phyloP scores from a whole-genome alignment of 2,888 invertebrate species.

The Temnothorax ravouxi region DNA sequence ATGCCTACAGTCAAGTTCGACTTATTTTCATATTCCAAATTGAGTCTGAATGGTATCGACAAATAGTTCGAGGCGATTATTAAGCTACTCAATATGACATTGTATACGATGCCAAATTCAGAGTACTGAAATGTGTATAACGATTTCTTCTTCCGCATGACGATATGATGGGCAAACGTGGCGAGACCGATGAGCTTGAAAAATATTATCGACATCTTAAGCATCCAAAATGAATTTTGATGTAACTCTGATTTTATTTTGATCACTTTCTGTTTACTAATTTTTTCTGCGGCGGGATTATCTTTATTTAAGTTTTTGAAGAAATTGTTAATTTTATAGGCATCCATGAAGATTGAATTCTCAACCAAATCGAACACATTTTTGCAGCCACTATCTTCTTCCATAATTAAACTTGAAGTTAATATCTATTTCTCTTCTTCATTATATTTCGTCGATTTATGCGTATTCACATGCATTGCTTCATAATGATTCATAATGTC shows the following conservation, averaged over 20 bases:
- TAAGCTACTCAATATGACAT: conserved; percentile 46
- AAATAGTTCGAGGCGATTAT: conserved; percentile 31
- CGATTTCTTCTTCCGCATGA: background rate
- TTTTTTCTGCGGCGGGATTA: background rate
- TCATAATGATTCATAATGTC: background rate
- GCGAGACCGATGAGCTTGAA: conserved; percentile 67
- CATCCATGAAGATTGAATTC: conserved; percentile 6
- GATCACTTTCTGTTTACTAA: background rate
- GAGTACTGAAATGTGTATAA: conserved; percentile 55
- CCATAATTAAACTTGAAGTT: conserved; percentile 3
- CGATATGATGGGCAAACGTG: conserved; percentile 43
- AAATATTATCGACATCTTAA: conserved; percentile 14
- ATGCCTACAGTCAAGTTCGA: conserved; percentile 41
- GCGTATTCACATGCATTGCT: background rate
- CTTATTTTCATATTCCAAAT: conserved; percentile 29
- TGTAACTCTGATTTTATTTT: background rate
- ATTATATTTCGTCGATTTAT: background rate
- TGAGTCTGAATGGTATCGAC: conserved; percentile 19
- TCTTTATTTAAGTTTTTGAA: background rate
- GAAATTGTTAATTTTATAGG: background rate
- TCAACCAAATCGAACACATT: background rate
- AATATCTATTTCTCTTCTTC: background rate
- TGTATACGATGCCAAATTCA: conserved; percentile 60
- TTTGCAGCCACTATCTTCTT: background rate
- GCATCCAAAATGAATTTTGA: background rate